These are phyloP conservation scores for Pantherophis vulpinus DNA, from an alignment of 2,797 vertebrate species.

Conservation along the genomic window DNA sequence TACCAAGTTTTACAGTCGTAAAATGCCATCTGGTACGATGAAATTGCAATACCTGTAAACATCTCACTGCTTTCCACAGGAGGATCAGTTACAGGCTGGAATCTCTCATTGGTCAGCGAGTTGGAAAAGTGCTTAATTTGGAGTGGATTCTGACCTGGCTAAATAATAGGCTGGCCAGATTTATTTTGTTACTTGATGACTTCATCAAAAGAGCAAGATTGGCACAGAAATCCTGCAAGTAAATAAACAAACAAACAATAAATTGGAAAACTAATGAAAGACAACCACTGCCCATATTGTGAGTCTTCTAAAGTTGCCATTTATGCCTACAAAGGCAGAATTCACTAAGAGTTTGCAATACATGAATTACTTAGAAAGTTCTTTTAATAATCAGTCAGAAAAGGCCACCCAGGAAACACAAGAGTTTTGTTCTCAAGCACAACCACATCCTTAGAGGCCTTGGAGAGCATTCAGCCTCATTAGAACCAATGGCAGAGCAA, in stretches of 20 bases:
- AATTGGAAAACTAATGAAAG: slow-evolving; percentile 17
- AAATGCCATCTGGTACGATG: background rate
- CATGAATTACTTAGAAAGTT: slow-evolving; percentile 26
- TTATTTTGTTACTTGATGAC: background rate
- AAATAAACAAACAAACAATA: background rate
- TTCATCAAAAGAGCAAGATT: background rate
- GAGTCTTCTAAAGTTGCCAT: slow-evolving; percentile 10
- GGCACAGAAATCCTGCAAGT: background rate
- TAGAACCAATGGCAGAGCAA: background rate
- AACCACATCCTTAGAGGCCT: background rate
- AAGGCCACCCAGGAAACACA: slow-evolving; percentile 18
- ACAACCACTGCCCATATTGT: slow-evolving; percentile 6
- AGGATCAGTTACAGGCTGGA: background rate
- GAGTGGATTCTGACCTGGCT: background rate
- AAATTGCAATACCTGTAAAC: background rate
- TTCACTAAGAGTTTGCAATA: slow-evolving; percentile 4
- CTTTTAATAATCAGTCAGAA: slow-evolving; percentile 30
- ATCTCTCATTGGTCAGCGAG: background rate
- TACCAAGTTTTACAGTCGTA: background rate
- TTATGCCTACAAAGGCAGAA: slow-evolving; percentile 13
- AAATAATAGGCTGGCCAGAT: background rate
- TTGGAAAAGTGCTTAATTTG: background rate
- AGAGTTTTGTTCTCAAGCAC: slow-evolving; percentile 20
- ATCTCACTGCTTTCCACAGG: background rate
- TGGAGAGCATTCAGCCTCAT: background rate